Conservation (phyloP, 2,797 vertebrate species). For the Ceryle rudis region DNA sequence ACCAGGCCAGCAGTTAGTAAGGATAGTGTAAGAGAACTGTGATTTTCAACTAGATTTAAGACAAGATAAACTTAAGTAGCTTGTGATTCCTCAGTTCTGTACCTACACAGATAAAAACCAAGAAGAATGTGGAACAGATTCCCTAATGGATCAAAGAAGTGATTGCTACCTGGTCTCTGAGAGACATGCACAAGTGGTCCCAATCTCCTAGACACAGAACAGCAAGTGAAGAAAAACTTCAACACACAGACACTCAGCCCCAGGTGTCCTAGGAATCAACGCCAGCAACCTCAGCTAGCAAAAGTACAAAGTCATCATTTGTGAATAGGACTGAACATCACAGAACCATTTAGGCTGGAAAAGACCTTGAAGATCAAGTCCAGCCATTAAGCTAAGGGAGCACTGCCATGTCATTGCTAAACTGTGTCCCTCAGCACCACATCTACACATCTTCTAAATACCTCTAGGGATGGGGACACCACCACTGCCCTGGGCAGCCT, state of each 20-base stretch:
- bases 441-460: background rate
- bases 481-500: background rate
- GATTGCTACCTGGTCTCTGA: rapidly evolving
- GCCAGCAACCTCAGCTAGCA: background rate
- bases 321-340: background rate
- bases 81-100: background rate
- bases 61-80: background rate
- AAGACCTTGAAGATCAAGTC: background rate
- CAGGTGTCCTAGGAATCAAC: background rate
- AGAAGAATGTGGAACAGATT: background rate
- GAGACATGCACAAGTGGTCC: rapidly evolving
- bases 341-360: background rate
- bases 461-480: too few species aligned
- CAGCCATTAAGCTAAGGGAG: background rate
- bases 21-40: background rate
- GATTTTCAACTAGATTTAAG: background rate
- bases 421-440: background rate
- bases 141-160: rapidly evolving
- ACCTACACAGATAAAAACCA: background rate
- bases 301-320: background rate
- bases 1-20: background rate
- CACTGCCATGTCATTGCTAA: background rate
- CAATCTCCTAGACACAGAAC: background rate
- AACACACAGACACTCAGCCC: background rate
- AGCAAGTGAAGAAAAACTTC: background rate